Base-by-base conservation (phyloP, 2,888 invertebrate genomes). In the Sycophila texana region DNA sequence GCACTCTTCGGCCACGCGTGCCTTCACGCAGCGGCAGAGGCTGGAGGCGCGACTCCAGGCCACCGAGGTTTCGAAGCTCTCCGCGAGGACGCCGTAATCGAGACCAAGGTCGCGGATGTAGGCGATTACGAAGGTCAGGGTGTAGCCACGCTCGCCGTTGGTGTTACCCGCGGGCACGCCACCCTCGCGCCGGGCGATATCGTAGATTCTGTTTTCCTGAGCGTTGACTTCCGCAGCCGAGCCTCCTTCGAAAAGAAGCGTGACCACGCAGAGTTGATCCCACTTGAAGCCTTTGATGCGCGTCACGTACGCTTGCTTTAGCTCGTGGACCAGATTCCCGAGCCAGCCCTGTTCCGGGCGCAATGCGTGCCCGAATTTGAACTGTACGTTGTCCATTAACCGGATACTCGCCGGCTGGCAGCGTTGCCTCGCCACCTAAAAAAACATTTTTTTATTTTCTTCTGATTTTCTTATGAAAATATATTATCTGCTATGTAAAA, bases 11-110 rank as follows among this genome's bases (percentile, higher is more conserved):
- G 92, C 90, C 4, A 99, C 92, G 68, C 96, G 92, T 75, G 94
- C 93, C 90, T 99, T 99, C 5, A 99, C 98, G 92, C 98, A 98
- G 74, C 93, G 92, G 88, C 98, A 98, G 55, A 99, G 92, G 18
- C 94, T 91, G 47, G 95, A 91, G 14, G 97, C 94, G 74, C 96
- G 94, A 91, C 98, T 97, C 99, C 99, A 99, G 1, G 99, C 96
- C 1, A 98, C 98, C 0, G 99, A 99, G 0, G 99, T 99, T 91
- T 99, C 99, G 92, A 99, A 99, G 0, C 99, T 99, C 91, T 99
- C 99, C 0, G 98, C 96, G 1, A 99, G 95, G 20, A 98, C 93
- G 83, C 94, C 93, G 90, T 95, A 96, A 75, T 97, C 95, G 83
- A 99, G 92, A 0, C 95, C 99, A 70, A 99, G 91, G 90, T 99